Base-by-base conservation (phyloP, 2,888 invertebrate species). In the Bombyx huttoni region DNA sequence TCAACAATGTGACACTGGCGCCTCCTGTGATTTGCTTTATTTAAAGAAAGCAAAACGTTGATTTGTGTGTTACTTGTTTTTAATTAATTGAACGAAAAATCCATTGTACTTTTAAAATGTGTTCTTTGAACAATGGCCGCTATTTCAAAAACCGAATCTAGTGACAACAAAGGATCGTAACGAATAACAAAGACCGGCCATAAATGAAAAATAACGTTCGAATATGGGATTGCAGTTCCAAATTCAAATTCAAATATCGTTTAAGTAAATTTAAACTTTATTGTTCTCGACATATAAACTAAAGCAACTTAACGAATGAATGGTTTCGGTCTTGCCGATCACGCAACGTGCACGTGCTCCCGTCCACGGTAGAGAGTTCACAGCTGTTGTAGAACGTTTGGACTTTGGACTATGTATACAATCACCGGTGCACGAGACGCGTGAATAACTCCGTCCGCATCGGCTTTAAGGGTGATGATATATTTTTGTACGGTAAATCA, bases 391-490 rank as follows among this genome's bases (percentile, higher is more conserved):
- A 65, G 62, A 65, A 65, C 64, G 65, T 64, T 62, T 71, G 83
- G 85, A 87, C 86, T 87, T 86, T 85, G 85, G 70, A 86, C 84
- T 67, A 75, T 70, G 61, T 67, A 67, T 68, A 79, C 81, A 80
- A 80, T 82, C 84, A 81, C 81, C 81, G 78, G 74, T 73, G 71
- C 68, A 71, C 5, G 24, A 70, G 66, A 65, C 60, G 72, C 71
- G 73, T 69, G 71, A 73, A 73, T 70, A 72, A 70, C 72, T 64
- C 66, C 61, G 58, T 63, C 62, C 64, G 65, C 58, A 47, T 34
- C 48, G 40, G 40, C 9, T 48, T 47, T 60, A 59, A 65, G 60
- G 67, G 70, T 70, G 64, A 64, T 68, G 66, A 67, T 62, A 58
- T 64, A 60, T 60, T 63, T 57, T 56, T 58, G 56, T 57, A 58